Conservation (phyloP, 1,140 invertebrate species). For the Pentalonia nigronervosa region DNA sequence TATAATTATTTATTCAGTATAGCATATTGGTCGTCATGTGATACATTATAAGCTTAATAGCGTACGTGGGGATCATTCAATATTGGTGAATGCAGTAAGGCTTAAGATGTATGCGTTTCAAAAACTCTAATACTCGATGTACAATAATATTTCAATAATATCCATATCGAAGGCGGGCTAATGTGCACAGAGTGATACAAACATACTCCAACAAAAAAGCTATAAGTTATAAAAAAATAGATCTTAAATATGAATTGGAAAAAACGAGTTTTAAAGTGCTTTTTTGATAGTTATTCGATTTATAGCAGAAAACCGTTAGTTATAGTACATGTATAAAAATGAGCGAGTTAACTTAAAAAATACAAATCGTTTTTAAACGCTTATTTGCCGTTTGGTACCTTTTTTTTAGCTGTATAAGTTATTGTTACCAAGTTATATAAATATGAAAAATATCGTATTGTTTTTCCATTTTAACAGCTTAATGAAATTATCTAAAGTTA, state of each 20-base stretch:
- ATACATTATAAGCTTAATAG: neutral
- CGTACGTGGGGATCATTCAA: neutral
- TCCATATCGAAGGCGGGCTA: neutral
- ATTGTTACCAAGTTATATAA: neutral
- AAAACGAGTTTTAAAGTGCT: constrained; percentile 3
- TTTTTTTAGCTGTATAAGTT: neutral
- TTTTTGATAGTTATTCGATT: neutral
- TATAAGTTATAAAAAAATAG: neutral
- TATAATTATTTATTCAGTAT: constrained; percentile 12
- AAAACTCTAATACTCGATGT: neutral
- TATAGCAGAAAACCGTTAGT: neutral
- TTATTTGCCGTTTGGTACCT: neutral
- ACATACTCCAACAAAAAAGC: neutral
- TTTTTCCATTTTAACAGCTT: neutral
- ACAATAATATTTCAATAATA: constrained; percentile 4
- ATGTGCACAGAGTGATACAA: neutral
- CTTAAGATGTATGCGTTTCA: neutral
- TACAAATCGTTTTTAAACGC: neutral
- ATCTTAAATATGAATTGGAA: neutral
- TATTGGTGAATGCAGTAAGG: neutral
- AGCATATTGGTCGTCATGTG: neutral
- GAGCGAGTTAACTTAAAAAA: neutral
- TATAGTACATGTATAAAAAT: too few species aligned
- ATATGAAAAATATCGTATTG: neutral
- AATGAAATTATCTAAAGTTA: neutral